These are phyloP conservation scores for Heteromyza rotundicornis DNA, from an alignment of 2,888 invertebrate genomes.

Conservation along the genomic window DNA sequence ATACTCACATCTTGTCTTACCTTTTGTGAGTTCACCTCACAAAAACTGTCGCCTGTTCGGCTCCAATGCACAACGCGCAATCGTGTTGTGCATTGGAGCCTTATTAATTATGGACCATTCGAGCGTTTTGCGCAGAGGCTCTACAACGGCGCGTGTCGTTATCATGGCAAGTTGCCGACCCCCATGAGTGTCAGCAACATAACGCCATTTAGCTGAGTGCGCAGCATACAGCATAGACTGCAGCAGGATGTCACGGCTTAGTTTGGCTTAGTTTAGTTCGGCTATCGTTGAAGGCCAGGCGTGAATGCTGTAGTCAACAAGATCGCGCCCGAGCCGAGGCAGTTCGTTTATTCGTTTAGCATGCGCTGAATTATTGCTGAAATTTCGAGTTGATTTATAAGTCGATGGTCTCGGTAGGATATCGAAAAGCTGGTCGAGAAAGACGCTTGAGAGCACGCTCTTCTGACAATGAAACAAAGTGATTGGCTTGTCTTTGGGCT, in stretches of 20 bases:
- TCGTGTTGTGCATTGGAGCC: no score
- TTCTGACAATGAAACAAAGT: no score
- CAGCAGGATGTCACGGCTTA: not conserved
- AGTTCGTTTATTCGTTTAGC: conserved; percentile 16
- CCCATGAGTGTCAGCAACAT: conserved; percentile 28
- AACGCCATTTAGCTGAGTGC: conserved; percentile 20
- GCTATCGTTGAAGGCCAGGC: conserved; percentile 46
- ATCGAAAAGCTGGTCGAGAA: no score
- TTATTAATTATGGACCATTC: conserved; percentile 38
- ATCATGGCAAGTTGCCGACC: conserved; percentile 19
- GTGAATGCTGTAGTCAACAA: conserved; percentile 57
- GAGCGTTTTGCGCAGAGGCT: not conserved
- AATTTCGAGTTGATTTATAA: conserved; percentile 51
- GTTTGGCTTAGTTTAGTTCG: conserved; percentile 16
- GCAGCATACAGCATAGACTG: not conserved
- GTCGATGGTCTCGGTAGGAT: conserved; percentile 16
- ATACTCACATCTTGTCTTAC: no score
- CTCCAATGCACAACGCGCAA: conserved; percentile 11
- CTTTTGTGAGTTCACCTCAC: no score
- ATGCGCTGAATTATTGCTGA: conserved; percentile 50
- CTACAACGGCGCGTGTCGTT: conserved; percentile 7
- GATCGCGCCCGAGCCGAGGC: conserved; percentile 46
- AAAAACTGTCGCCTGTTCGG: conserved; percentile 23
- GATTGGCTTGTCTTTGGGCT: no score
- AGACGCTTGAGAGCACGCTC: no score